These are phyloP conservation scores for Varanus komodoensis DNA, from an alignment of 2,113 vertebrate species.

Conservation along the genomic window DNA sequence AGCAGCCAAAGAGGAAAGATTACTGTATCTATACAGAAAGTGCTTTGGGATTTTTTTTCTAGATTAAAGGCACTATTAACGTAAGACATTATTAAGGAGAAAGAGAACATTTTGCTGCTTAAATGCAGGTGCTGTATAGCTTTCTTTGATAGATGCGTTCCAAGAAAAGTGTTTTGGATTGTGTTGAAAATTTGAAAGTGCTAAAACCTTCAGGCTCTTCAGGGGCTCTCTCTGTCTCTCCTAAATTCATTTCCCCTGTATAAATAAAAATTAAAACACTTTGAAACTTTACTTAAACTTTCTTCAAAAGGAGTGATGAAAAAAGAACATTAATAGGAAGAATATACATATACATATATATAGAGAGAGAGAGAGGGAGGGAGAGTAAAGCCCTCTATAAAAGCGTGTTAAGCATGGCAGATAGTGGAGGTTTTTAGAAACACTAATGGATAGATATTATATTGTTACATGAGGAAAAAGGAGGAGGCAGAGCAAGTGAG, in stretches of 20 bases:
- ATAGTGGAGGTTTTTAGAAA: conserved; percentile 67
- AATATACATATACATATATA: conserved; percentile 24
- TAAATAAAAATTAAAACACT: conserved; percentile 85
- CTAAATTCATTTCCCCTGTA: conserved; percentile 81
- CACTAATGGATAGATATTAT: conserved; percentile 75
- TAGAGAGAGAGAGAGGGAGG: no score
- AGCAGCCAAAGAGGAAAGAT: conserved; percentile 62
- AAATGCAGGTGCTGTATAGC: conserved; percentile 78
- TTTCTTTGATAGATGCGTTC: conserved; percentile 77
- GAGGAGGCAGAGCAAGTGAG: background rate
- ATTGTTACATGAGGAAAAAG: conserved; percentile 63
- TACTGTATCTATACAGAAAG: conserved; percentile 61
- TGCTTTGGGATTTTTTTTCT: conserved; percentile 64
- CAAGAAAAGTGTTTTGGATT: conserved; percentile 76
- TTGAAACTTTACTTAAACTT: conserved; percentile 83
- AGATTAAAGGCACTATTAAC: conserved; percentile 79
- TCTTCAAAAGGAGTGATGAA: conserved; percentile 81
- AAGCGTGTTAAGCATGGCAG: conserved; percentile 60
- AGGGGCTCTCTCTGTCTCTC: conserved; percentile 61
- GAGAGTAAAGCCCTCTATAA: conserved; percentile 44
- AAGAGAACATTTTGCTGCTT: conserved; percentile 69
- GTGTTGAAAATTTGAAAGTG: conserved; percentile 81
- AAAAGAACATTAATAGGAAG: conserved; percentile 75
- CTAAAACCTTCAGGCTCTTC: conserved; percentile 80
- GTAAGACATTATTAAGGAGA: conserved; percentile 77